Evolutionary conservation across 2,888 invertebrate species (phyloP).

Genomic region (Cerastoderma edule): DNA sequence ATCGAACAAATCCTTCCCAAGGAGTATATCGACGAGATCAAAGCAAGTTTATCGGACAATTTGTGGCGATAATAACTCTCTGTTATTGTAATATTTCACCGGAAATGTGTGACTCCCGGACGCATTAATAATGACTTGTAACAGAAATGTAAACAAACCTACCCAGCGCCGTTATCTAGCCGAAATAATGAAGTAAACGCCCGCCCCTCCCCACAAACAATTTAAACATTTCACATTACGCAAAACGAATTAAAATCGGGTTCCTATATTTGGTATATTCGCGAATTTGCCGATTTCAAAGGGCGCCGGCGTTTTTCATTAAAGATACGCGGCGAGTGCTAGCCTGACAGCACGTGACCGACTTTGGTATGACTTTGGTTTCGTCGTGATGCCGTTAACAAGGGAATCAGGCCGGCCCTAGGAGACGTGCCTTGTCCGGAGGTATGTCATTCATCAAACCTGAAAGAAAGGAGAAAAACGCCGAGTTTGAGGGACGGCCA

Average conservation of each 20-base stretch:
- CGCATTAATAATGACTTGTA: constrained; percentile 37
- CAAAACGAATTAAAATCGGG: constrained; percentile 27
- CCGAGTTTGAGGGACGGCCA: too few species aligned
- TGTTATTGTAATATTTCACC: constrained; percentile 41
- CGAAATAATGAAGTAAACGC: constrained; percentile 36
- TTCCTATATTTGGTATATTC: constrained; percentile 23
- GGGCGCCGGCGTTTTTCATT: constrained; percentile 14
- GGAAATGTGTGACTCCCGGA: constrained; percentile 43
- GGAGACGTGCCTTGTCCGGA: background rate
- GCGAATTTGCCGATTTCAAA: constrained; percentile 26
- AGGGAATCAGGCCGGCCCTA: background rate
- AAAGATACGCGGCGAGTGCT: constrained; percentile 12
- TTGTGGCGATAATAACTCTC: constrained; percentile 28
- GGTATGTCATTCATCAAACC: constrained; percentile 16
- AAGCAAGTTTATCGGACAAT: constrained; percentile 36
- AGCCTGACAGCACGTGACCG: constrained; percentile 43
- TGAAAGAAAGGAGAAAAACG: too few species aligned
- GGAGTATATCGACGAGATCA: constrained; percentile 37
- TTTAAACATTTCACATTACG: constrained; percentile 39
- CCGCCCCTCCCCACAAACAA: constrained; percentile 32
- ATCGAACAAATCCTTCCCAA: constrained; percentile 29
- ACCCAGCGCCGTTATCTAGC: constrained; percentile 29
- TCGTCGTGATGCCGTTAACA: constrained; percentile 29
- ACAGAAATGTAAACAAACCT: constrained; percentile 40
- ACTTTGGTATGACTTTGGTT: constrained; percentile 46